Percentiles rank a stretch among this genome's conserved stretches.
These are phyloP conservation scores for Bovichtus diacanthus DNA, from an alignment of 2,797 vertebrate species.

Conservation along the genomic window DNA sequence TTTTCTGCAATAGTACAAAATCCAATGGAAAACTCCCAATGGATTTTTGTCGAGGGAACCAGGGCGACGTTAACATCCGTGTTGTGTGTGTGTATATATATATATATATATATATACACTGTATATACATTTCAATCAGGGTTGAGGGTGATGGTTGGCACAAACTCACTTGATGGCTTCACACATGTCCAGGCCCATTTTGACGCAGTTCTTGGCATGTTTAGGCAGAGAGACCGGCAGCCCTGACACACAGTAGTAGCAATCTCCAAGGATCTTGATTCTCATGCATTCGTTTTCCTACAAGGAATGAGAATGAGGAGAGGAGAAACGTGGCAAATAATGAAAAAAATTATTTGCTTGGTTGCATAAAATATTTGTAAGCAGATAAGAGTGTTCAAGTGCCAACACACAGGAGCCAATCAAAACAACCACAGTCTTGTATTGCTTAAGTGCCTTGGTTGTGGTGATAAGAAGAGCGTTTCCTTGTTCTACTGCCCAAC, in stretches of 20 bases:
- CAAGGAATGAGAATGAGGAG: slow-evolving; percentile 23
- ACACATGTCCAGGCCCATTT: slow-evolving; percentile 99
- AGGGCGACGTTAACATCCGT: too few relatives aligned
- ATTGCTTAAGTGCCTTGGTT: not conserved
- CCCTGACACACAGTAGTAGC: slow-evolving; percentile 99
- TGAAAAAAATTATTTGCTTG: too few relatives aligned
- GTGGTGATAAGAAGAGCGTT: slow-evolving; percentile 25
- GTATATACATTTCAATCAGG: not conserved
- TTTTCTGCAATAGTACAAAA: too few relatives aligned
- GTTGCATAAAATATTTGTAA: not conserved
- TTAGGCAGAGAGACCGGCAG: slow-evolving; percentile 95
- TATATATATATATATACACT: too few relatives aligned
- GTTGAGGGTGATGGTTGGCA: not conserved
- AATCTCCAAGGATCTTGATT: slow-evolving; percentile 99
- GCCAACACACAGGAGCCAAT: not conserved
- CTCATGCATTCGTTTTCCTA: slow-evolving; percentile 99
- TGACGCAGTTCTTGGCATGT: slow-evolving; percentile 98
- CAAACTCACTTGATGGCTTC: slow-evolving; percentile 97
- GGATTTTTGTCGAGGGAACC: too few relatives aligned
- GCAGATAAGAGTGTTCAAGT: not conserved
- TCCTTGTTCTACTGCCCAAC: slow-evolving; percentile 3
- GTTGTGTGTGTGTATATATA: too few relatives aligned
- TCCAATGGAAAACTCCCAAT: too few relatives aligned
- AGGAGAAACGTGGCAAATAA: not conserved
- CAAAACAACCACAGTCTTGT: not conserved